Percentiles rank a stretch among this genome's conserved stretches.
These are phyloP conservation scores for Enchytraeus crypticus DNA, from an alignment of 2,888 invertebrate species.

Conservation along the genomic window DNA sequence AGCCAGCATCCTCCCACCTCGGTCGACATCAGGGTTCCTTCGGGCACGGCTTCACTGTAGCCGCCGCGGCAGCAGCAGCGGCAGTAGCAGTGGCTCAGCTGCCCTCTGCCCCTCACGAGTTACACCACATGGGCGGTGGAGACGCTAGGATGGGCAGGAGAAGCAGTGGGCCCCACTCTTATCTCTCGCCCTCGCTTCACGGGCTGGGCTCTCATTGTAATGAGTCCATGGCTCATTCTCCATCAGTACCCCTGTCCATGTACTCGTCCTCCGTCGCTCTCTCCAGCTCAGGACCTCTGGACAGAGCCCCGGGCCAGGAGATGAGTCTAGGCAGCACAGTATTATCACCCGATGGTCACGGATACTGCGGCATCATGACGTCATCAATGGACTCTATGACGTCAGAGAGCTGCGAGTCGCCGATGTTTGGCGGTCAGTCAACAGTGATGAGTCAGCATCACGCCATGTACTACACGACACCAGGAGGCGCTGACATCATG, in stretches of 20 bases:
- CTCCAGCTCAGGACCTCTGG: too few relatives aligned
- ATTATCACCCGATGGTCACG: neutral
- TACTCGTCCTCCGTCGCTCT: neutral
- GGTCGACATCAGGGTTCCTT: neutral
- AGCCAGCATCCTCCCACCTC: neutral
- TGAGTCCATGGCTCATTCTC: neutral
- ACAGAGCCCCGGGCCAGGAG: too few relatives aligned
- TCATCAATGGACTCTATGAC: neutral
- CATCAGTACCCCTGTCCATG: neutral
- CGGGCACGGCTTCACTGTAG: neutral
- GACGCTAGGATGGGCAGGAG: neutral
- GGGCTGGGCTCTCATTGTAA: constrained; percentile 3
- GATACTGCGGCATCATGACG: neutral
- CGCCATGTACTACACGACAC: constrained; percentile 39
- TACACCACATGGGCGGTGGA: too few relatives aligned
- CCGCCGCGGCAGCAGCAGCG: constrained; percentile 3
- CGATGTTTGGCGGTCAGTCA: neutral
- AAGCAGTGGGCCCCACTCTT: neutral
- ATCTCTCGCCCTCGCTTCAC: neutral
- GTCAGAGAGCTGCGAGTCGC: neutral
- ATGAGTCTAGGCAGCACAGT: too few relatives aligned
- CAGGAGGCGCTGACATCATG: too few relatives aligned
- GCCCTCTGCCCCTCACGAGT: constrained; percentile 3
- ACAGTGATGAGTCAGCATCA: constrained; percentile 31
- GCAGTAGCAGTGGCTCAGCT: neutral